Evolutionary conservation across 2,797 vertebrate genomes (phyloP).

Genomic region (Catostomus latipinnis): DNA sequence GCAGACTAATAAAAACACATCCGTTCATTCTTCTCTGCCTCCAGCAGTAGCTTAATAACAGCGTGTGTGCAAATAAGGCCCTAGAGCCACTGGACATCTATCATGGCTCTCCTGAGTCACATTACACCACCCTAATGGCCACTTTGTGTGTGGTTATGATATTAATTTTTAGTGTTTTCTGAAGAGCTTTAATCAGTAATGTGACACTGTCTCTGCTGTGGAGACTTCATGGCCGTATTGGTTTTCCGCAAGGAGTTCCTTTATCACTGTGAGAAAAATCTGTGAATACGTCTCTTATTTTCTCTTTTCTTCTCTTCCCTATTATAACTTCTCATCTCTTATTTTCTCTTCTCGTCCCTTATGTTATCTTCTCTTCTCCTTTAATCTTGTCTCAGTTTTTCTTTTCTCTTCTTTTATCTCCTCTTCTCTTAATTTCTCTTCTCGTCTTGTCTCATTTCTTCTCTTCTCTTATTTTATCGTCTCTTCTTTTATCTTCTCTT

Average conservation of each 20-base stretch:
- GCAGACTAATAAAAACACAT: constrained; percentile 93
- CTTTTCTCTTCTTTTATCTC: neutral
- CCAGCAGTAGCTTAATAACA: constrained; percentile 95
- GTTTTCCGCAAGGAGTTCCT: constrained; percentile 52
- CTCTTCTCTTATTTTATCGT: neutral
- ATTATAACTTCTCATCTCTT: neutral
- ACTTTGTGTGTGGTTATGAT: constrained; percentile 95
- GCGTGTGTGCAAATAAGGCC: constrained; percentile 93
- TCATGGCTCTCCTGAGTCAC: constrained; percentile 93
- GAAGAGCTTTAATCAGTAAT: constrained; percentile 95
- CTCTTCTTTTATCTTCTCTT: neutral
- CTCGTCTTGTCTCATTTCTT: neutral
- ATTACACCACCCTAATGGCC: constrained; percentile 97
- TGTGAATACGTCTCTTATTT: neutral
- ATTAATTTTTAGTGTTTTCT: constrained; percentile 96
- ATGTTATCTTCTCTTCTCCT: neutral
- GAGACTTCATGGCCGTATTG: constrained; percentile 76
- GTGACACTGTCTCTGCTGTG: constrained; percentile 89
- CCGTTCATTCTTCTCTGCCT: constrained; percentile 74
- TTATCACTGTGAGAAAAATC: constrained; percentile 21
- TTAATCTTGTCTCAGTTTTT: neutral
- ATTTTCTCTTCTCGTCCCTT: neutral
- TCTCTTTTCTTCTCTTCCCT: neutral
- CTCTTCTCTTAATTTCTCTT: neutral
- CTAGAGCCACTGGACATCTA: constrained; percentile 92